Base-by-base conservation (phyloP, 2,113 vertebrate genomes). In the Cariama cristata region DNA sequence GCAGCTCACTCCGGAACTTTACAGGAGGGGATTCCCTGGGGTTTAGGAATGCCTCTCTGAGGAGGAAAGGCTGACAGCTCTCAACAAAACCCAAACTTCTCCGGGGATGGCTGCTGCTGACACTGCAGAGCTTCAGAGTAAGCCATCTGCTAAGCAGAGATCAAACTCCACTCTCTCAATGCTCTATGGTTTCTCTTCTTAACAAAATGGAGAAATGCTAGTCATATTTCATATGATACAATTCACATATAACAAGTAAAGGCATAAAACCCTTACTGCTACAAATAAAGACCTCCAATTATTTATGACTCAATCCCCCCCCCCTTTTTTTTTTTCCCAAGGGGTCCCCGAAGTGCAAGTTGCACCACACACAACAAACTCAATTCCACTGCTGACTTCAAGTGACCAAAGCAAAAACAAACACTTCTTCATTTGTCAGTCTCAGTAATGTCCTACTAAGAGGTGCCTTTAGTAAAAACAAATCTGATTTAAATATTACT, bases 1-100 rank as follows among this genome's bases (percentile, higher is more conserved):
- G 4, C 60, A 79, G 90, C 88, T 95, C 67, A 94, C 86, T 91
- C 90, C 77, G 91, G 80, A 91, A 23, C 60, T 75, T 91, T 53
- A 94, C 14, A 33, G 89, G 84, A 96, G 63, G 77, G 89, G 62
- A 96, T 95, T 97, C 96, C 96, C 95, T 91, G 50, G 94, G 87
- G 97, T 76, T 96, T 95, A 96, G 93, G 87, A 96, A 97, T 82
- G 87, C 80, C 88, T 95, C 86, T 95, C 90, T 7, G 33, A 92
- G 81, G 66, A 93, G 52, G 58, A 79, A 85, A 79, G 59, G 89
- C 93, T 90, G 89, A 90, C 30, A 62, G 66, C 85, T 93, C 91
- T 83, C 93, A 95, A 53, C 84, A 90, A 93, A 94, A 6, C 28
- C 86, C 91, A 53, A 16, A 9, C 15, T 30, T 66, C 95, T 68